Percentiles rank a stretch among this genome's conserved stretches.
Conservation (phyloP, 2,113 vertebrate species). For the Austrofundulus limnaeus region DNA sequence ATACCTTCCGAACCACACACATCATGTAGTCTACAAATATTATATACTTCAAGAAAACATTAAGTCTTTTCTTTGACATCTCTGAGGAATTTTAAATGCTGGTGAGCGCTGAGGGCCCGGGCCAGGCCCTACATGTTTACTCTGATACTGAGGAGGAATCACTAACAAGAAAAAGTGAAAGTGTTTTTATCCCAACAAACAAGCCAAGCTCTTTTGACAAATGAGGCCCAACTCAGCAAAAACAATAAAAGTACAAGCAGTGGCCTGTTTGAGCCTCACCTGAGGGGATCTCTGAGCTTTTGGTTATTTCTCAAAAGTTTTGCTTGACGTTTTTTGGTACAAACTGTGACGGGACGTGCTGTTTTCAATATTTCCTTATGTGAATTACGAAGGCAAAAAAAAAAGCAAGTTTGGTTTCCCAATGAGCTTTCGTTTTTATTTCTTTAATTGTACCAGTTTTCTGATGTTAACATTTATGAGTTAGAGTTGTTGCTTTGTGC, state of each 20-base stretch:
- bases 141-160: conserved; percentile 7
- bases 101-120: background rate
- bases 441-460: background rate
- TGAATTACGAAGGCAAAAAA: background rate
- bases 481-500: background rate
- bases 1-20: background rate
- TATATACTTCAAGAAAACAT: background rate
- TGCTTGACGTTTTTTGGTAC: conserved; percentile 31
- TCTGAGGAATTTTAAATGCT: background rate
- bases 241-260: conserved; percentile 48
- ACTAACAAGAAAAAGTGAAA: conserved; percentile 40
- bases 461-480: background rate
- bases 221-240: conserved; percentile 24
- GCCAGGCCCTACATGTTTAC: conserved; percentile 10
- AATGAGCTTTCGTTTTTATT: conserved; percentile 1
- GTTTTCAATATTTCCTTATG: conserved; percentile 2
- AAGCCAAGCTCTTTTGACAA: conserved; percentile 50
- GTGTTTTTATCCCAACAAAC: conserved; percentile 21
- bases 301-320: conserved; percentile 25
- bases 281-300: conserved; percentile 22
- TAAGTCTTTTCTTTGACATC: background rate
- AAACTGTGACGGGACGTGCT: conserved; percentile 25
- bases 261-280: conserved; percentile 54
- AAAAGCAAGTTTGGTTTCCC: conserved; percentile 5
- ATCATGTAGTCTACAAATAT: background rate